Conservation (phyloP, 2,888 invertebrate species). For the Agrilus mali region DNA sequence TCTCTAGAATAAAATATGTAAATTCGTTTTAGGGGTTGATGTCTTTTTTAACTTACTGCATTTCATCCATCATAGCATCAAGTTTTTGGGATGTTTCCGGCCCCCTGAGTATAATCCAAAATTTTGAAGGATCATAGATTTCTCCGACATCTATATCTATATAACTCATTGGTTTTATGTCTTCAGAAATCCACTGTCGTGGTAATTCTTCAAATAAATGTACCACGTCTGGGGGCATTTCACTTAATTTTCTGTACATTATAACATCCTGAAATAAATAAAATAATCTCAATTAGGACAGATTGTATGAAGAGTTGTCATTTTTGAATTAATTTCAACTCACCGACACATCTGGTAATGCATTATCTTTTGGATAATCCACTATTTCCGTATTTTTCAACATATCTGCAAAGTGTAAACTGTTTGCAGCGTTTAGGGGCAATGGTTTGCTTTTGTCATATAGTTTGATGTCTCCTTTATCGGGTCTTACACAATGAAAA, state of each 20-base stretch:
- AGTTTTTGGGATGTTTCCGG: slow-evolving; percentile 24
- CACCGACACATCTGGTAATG: slow-evolving; percentile 11
- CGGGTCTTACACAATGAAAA: slow-evolving; percentile 23
- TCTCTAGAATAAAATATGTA: no score
- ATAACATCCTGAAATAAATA: not conserved
- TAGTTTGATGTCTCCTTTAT: slow-evolving; percentile 25
- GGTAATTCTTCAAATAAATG: slow-evolving; percentile 10
- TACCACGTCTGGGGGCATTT: slow-evolving; percentile 9
- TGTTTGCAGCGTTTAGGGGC: slow-evolving; percentile 10
- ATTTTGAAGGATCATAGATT: slow-evolving; percentile 45
- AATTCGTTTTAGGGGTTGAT: not conserved
- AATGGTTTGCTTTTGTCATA: slow-evolving; percentile 24
- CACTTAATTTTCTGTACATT: not conserved
- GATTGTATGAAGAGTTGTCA: not conserved
- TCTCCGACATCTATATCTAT: slow-evolving; percentile 37
- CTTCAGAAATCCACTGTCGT: slow-evolving; percentile 13
- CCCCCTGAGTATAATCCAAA: slow-evolving; percentile 40
- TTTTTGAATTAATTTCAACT: not conserved
- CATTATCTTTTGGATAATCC: slow-evolving; percentile 8
- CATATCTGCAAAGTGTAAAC: slow-evolving; percentile 3
- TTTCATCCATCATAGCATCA: slow-evolving; percentile 39
- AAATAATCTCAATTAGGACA: not conserved
- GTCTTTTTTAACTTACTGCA: slow-evolving; percentile 31
- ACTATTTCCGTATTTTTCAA: slow-evolving; percentile 2
- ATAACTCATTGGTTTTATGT: slow-evolving; percentile 7